A percentile compares a stretch with the other conserved stretches of the same genome.
phyloP scores from a whole-genome alignment of 2,113 vertebrate genomes.

The Stegostoma tigrinum region DNA sequence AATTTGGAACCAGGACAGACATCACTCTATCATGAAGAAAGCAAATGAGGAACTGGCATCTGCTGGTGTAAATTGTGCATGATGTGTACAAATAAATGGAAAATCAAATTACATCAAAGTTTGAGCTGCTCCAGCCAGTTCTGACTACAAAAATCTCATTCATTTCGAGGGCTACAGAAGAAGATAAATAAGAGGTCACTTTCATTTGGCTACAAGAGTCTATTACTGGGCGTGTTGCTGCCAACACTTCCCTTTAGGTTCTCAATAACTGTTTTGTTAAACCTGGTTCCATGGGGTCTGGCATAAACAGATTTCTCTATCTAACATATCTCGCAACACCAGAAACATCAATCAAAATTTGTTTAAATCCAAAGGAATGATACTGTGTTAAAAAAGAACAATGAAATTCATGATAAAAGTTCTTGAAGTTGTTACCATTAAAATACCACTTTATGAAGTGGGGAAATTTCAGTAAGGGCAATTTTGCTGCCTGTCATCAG shows the following conservation, averaged over 20 bases:
- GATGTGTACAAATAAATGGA: background rate
- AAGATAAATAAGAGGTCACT: background rate
- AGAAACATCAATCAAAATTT: background rate
- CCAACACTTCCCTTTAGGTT: background rate
- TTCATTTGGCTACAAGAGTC: background rate
- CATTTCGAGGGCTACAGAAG: background rate
- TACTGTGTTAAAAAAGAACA: background rate
- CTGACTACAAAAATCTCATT: background rate
- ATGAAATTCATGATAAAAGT: background rate
- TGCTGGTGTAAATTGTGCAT: background rate
- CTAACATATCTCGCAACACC: background rate
- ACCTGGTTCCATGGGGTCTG: background rate
- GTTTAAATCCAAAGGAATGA: background rate
- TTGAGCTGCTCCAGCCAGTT: background rate
- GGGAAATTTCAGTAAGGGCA: background rate
- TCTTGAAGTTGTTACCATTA: background rate
- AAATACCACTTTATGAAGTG: background rate
- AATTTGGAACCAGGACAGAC: background rate
- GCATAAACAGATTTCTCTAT: background rate
- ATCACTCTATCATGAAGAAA: background rate
- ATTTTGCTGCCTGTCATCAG: background rate
- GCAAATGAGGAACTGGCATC: background rate
- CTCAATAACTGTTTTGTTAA: background rate
- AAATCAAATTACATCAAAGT: conserved; percentile 13
- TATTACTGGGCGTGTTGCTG: background rate